These are phyloP conservation scores for Hippocampus zosterae DNA, from an alignment of 2,113 vertebrate species.

Conservation along the genomic window DNA sequence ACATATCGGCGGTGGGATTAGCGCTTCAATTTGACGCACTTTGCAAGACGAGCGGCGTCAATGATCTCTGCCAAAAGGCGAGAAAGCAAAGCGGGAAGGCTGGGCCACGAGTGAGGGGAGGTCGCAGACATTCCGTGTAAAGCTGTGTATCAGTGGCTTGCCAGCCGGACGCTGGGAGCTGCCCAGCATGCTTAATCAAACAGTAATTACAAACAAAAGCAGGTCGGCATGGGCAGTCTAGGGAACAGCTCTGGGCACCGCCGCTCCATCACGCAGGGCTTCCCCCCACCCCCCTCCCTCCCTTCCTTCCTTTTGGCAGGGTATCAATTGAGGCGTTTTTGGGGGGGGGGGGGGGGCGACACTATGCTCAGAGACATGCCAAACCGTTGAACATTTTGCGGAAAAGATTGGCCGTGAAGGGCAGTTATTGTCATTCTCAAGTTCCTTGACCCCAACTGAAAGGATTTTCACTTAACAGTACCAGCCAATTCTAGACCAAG, in stretches of 20 bases:
- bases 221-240: conserved; percentile 66
- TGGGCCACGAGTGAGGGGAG: conserved; percentile 47
- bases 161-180: conserved; percentile 63
- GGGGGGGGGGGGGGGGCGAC: not conserved
- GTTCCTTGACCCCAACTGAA: not conserved
- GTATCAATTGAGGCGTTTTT: conserved; percentile 46
- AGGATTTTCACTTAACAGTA: not conserved
- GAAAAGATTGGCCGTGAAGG: not conserved
- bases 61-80: conserved; percentile 33
- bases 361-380: conserved; percentile 12
- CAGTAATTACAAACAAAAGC: conserved; percentile 74
- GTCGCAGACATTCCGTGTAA: conserved; percentile 70
- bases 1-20: conserved; percentile 27
- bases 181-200: conserved; percentile 73
- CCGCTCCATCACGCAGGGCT: conserved; percentile 60
- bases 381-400: not conserved
- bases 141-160: conserved; percentile 64
- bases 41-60: conserved; percentile 28
- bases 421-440: not conserved
- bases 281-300: too few species aligned
- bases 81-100: conserved; percentile 39
- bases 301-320: conserved; percentile 27
- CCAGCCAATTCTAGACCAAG: too few species aligned
- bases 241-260: conserved; percentile 52
- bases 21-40: conserved; percentile 19